phyloP scores from a whole-genome alignment of 2,113 vertebrate species.

The Stictonetta naevosa region DNA sequence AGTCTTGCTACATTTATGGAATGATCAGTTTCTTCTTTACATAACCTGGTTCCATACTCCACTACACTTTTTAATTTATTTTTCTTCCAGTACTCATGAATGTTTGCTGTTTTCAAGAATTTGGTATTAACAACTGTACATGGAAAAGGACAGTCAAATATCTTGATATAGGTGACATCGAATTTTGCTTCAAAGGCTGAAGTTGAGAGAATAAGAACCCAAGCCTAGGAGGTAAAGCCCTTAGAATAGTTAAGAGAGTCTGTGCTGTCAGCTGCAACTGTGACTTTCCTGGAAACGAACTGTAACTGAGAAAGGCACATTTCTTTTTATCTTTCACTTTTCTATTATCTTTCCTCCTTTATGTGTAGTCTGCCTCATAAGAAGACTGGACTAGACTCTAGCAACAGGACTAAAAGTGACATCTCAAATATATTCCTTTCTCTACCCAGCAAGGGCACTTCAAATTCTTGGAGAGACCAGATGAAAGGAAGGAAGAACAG shows the following conservation, averaged over 20 bases:
- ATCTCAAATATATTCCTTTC: not conserved
- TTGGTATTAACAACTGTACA: not conserved
- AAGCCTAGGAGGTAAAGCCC: not conserved
- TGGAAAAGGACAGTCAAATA: not conserved
- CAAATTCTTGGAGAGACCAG: not conserved
- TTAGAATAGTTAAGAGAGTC: not conserved
- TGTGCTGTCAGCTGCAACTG: not conserved
- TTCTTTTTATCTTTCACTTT: constrained; percentile 23
- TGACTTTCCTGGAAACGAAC: not conserved
- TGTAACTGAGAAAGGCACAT: not conserved
- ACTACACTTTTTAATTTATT: not conserved
- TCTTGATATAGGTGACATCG: not conserved
- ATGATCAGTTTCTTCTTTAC: not conserved
- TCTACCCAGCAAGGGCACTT: not conserved
- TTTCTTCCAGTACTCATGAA: not conserved
- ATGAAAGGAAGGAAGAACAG: not conserved
- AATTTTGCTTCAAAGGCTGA: not conserved
- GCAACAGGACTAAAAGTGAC: not conserved
- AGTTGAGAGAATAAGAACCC: not conserved
- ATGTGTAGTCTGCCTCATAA: not conserved
- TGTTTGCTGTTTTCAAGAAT: not conserved
- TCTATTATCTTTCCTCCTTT: not conserved
- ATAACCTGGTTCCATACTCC: not conserved
- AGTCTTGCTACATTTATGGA: not conserved
- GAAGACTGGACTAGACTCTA: not conserved